phyloP scores from a whole-genome alignment of 2,888 invertebrate species.

The Erynnis tages region DNA sequence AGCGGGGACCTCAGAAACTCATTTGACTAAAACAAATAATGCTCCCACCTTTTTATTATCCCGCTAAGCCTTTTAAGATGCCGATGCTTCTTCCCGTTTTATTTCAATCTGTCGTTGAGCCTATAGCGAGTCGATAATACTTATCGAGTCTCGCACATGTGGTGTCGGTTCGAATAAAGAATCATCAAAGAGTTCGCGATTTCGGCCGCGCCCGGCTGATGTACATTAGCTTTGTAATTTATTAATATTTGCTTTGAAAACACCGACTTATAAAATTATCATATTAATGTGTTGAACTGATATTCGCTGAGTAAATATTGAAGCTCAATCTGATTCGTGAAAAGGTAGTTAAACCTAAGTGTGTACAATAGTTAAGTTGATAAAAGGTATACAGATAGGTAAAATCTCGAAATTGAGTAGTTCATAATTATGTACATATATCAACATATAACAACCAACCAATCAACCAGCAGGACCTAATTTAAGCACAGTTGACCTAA shows the following conservation, averaged over 20 bases:
- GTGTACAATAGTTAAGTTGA: too few species aligned
- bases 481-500: too few species aligned
- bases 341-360: too few species aligned
- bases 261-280: conserved; percentile 6
- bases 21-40: conserved; percentile 77
- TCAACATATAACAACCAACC: too few species aligned
- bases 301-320: neutral
- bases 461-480: too few species aligned
- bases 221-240: conserved; percentile 20
- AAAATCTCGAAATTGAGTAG: too few species aligned
- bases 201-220: conserved; percentile 16
- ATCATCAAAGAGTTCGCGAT: conserved; percentile 23
- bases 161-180: conserved; percentile 23
- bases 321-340: too few species aligned
- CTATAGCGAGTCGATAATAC: conserved; percentile 27
- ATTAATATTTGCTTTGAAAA: conserved; percentile 17
- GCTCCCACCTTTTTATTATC: conserved; percentile 60
- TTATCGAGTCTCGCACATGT: conserved; percentile 25
- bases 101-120: conserved; percentile 51
- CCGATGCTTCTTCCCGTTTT: conserved; percentile 53
- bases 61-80: conserved; percentile 58
- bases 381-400: too few species aligned
- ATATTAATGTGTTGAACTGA: conserved; percentile 1
- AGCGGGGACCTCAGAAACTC: conserved; percentile 62
- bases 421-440: too few species aligned